These are phyloP conservation scores for Heliconius himera DNA, from an alignment of 1,140 invertebrate genomes.

Conservation along the genomic window DNA sequence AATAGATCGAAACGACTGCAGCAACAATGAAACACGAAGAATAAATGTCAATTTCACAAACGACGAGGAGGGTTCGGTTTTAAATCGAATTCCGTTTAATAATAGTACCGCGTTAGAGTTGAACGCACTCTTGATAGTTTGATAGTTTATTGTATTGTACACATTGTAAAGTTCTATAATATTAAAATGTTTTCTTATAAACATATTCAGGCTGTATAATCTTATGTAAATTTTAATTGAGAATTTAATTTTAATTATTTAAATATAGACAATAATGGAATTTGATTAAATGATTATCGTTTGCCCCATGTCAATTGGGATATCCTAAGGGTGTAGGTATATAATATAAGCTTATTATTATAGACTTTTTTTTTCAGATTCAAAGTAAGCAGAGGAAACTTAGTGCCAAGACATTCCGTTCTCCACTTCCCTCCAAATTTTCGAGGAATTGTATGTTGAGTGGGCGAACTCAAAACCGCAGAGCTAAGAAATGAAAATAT, in stretches of 20 bases:
- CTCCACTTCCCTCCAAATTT: no score
- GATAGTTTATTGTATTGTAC: conserved; percentile 74
- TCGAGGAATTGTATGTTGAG: no score
- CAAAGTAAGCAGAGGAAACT: no score
- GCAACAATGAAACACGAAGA: conserved; percentile 81
- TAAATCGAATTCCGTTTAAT: conserved; percentile 81
- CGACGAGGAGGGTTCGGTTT: conserved; percentile 79
- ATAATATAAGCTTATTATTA: no score
- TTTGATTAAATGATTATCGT: no score
- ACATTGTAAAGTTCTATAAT: conserved; percentile 52
- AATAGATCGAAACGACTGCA: conserved; percentile 77
- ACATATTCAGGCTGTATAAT: not conserved
- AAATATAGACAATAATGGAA: not conserved
- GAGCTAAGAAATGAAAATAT: no score
- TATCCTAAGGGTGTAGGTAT: no score
- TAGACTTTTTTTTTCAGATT: no score
- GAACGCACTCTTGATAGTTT: conserved; percentile 77
- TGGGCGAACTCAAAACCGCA: no score
- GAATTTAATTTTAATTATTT: not conserved
- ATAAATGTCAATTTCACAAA: conserved; percentile 81
- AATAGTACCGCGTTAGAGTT: conserved; percentile 78
- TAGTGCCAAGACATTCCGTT: no score
- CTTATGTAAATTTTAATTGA: not conserved
- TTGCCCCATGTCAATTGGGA: no score
- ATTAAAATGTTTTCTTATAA: conserved; percentile 37